These are phyloP conservation scores for Cantharis rufa DNA, from an alignment of 2,888 invertebrate species.

Conservation along the genomic window DNA sequence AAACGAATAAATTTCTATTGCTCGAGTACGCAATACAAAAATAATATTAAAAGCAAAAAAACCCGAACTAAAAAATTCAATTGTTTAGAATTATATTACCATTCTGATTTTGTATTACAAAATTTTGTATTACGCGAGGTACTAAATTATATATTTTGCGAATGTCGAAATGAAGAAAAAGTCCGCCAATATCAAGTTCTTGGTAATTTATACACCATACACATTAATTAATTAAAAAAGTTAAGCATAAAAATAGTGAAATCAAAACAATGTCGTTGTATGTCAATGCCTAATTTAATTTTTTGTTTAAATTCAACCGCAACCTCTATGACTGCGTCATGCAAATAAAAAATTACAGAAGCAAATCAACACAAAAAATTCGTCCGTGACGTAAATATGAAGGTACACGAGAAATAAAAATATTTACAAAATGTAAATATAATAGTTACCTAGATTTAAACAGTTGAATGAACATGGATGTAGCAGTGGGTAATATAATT, in stretches of 20 bases:
- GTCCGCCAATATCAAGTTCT: neutral
- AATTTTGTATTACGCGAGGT: neutral
- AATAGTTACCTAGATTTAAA: neutral
- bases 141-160: neutral
- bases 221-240: neutral
- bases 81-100: neutral
- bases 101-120: too few species aligned
- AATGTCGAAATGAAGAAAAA: neutral
- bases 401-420: neutral
- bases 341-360: neutral
- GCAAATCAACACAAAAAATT: neutral
- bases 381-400: neutral
- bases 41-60: neutral
- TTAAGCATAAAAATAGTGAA: neutral
- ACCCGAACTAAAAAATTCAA: neutral
- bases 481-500: neutral
- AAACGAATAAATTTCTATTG: neutral
- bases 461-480: neutral
- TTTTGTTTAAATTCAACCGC: neutral
- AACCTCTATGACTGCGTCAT: neutral
- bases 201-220: neutral
- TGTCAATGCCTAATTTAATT: neutral
- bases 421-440: neutral
- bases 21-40: neutral
- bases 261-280: neutral